Evolutionary conservation across 2,113 vertebrate genomes (phyloP).

Genomic region (Chloebia gouldiae): DNA sequence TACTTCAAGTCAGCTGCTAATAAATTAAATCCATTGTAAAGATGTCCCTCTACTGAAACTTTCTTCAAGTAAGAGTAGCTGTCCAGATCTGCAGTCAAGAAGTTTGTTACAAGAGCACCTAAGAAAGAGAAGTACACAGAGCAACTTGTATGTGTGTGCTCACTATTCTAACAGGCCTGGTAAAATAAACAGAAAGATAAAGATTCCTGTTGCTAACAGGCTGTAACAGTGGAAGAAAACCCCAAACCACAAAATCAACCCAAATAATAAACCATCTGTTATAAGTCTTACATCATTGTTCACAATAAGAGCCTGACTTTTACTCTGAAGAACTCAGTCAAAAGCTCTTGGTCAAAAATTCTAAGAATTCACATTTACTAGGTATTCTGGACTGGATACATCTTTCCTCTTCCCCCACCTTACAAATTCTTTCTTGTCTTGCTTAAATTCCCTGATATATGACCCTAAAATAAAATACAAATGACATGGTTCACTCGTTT

Average conservation of each 20-base stretch:
- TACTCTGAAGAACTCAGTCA: not conserved
- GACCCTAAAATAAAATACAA: not conserved
- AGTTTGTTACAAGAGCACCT: slow-evolving; percentile 92
- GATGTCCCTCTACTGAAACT: slow-evolving; percentile 85
- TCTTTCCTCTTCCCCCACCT: not conserved
- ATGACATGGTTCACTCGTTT: not conserved
- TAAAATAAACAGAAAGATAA: not conserved
- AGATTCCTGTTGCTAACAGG: not conserved
- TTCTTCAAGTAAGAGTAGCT: slow-evolving; percentile 93
- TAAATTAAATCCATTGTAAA: slow-evolving; percentile 98
- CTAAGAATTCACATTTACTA: not conserved
- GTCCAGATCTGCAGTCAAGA: slow-evolving; percentile 86
- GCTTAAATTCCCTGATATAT: not conserved
- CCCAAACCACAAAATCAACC: not conserved
- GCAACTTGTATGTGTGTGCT: not conserved
- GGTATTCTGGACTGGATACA: not conserved
- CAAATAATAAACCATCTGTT: not conserved
- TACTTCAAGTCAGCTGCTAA: slow-evolving; percentile 94
- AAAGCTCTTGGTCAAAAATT: not conserved
- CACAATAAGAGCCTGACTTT: not conserved
- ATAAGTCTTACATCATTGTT: not conserved
- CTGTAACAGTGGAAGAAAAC: not conserved
- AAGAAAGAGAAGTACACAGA: slow-evolving; percentile 2
- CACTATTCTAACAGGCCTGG: not conserved
- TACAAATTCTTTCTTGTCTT: not conserved